phyloP scores from a whole-genome alignment of 2,888 invertebrate species.

The Slavum lentiscoides region DNA sequence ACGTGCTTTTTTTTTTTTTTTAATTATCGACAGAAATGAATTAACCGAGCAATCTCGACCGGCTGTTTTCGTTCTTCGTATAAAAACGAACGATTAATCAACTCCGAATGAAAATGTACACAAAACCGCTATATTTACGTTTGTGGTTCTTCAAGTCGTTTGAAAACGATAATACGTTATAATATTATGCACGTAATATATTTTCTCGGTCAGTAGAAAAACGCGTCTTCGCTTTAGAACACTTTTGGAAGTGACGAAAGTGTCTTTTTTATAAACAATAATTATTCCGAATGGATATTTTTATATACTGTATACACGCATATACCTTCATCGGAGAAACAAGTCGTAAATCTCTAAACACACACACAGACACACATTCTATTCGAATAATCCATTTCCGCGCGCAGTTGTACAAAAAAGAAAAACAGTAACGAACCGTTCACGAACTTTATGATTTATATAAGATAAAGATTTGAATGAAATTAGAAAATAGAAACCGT shows the following conservation, averaged over 20 bases:
- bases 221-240: no score
- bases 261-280: not conserved
- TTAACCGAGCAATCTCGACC: no score
- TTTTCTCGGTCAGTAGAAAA: no score
- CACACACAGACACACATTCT: not conserved
- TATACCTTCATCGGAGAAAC: not conserved
- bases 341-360: not conserved
- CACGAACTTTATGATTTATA: not conserved
- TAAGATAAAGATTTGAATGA: not conserved
- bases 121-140: no score
- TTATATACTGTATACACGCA: not conserved
- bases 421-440: not conserved
- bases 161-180: no score
- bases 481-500: not conserved
- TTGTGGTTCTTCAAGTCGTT: no score
- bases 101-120: no score
- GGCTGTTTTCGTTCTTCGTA: no score
- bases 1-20: no score
- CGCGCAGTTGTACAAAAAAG: not conserved
- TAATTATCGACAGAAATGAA: no score
- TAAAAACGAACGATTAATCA: no score
- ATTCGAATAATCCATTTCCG: not conserved
- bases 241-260: not conserved
- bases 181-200: no score
- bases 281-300: conserved; percentile 1